Percentiles rank a stretch among this genome's conserved stretches.
phyloP scores from a whole-genome alignment of 2,888 invertebrate genomes.

The Cheilosia vulpina region DNA sequence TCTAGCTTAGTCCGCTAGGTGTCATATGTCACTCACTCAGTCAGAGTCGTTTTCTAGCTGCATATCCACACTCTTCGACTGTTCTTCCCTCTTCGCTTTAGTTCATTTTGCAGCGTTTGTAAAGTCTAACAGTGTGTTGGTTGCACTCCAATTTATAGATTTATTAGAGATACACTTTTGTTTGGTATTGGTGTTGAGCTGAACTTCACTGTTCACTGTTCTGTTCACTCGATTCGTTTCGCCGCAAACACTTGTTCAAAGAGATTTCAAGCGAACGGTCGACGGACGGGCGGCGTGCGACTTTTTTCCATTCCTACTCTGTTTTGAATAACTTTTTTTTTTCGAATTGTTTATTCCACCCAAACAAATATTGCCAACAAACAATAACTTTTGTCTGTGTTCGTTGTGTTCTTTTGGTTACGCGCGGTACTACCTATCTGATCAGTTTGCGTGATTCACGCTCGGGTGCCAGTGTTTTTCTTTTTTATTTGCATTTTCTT shows the following conservation, averaged over 20 bases:
- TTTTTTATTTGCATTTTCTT: constrained; percentile 51
- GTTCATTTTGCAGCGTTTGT: too few species aligned
- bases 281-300: constrained; percentile 47
- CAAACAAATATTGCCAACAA: constrained; percentile 32
- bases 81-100: not conserved
- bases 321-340: constrained; percentile 38
- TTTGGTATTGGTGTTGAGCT: constrained; percentile 55
- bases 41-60: too few species aligned
- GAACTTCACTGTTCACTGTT: constrained; percentile 16
- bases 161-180: not conserved
- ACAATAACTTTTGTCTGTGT: constrained; percentile 37
- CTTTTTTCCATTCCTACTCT: constrained; percentile 34
- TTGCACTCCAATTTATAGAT: not conserved
- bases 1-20: too few species aligned
- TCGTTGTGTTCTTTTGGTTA: constrained; percentile 29
- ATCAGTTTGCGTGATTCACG: constrained; percentile 70
- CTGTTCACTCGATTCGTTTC: constrained; percentile 40
- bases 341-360: constrained; percentile 74
- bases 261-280: constrained; percentile 67
- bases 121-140: too few species aligned
- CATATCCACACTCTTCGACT: not conserved
- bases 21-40: too few species aligned
- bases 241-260: constrained; percentile 64
- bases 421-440: constrained; percentile 33
- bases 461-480: constrained; percentile 60